Percentiles rank a stretch among this genome's conserved stretches.
phyloP scores from a whole-genome alignment of 1,140 invertebrate genomes.

The Sitophilus oryzae region DNA sequence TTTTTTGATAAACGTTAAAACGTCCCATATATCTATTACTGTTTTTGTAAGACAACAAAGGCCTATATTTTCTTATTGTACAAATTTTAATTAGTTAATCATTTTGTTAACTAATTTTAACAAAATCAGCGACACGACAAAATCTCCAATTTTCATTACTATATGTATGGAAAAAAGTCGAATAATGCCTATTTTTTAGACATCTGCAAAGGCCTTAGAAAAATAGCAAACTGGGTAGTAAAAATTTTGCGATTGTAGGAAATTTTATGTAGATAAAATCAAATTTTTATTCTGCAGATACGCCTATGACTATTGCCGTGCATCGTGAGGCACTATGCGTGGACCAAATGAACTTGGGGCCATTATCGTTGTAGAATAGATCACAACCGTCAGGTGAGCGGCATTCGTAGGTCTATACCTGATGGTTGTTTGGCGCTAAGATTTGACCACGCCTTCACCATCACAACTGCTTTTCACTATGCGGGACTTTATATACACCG shows the following conservation, averaged over 20 bases:
- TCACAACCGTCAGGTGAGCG: constrained; percentile 36
- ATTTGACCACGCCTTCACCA: constrained; percentile 33
- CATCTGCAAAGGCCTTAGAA: not conserved
- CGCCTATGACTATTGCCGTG: constrained; percentile 17
- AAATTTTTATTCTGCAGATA: constrained; percentile 13
- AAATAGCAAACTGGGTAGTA: not conserved
- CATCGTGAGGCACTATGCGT: constrained; percentile 19
- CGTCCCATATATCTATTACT: too few relatives aligned
- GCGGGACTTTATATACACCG: constrained; percentile 26
- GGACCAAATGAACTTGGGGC: constrained; percentile 33
- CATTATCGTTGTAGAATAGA: constrained; percentile 38
- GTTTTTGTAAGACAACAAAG: too few relatives aligned
- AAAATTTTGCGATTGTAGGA: constrained; percentile 1
- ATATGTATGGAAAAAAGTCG: too few relatives aligned
- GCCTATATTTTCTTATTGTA: too few relatives aligned
- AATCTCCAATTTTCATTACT: too few relatives aligned
- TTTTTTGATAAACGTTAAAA: too few relatives aligned
- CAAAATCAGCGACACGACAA: too few relatives aligned
- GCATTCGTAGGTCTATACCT: constrained; percentile 31
- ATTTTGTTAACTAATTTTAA: too few relatives aligned
- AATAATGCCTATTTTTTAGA: too few relatives aligned
- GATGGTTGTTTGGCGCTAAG: constrained; percentile 35
- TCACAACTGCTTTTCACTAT: constrained; percentile 30
- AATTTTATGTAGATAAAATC: constrained; percentile 12
- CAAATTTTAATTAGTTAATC: too few relatives aligned